Evolutionary conservation across 2,797 vertebrate species (phyloP).

Genomic region (Chaetodon trifasciatus): DNA sequence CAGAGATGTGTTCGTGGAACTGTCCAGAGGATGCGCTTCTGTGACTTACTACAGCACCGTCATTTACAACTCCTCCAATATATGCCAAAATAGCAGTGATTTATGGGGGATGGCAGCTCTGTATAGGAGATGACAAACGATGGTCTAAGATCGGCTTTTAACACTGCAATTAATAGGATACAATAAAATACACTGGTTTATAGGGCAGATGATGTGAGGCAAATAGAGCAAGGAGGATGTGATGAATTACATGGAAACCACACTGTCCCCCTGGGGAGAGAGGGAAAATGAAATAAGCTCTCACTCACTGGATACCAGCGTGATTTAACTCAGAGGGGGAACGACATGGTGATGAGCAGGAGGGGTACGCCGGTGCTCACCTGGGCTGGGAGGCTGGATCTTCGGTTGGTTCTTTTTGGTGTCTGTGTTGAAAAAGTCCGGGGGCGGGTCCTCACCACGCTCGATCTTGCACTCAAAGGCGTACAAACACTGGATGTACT

Average conservation of each 20-base stretch:
- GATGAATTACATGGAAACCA: slow-evolving; percentile 45
- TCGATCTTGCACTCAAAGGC: slow-evolving; percentile 99
- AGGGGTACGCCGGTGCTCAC: slow-evolving; percentile 79
- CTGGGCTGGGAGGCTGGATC: slow-evolving; percentile 98
- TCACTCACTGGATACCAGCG: slow-evolving; percentile 11
- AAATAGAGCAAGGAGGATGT: slow-evolving; percentile 42
- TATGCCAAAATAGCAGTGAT: slow-evolving; percentile 40
- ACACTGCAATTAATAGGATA: slow-evolving; percentile 70
- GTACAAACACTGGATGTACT: slow-evolving; percentile 99
- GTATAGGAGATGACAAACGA: slow-evolving; percentile 58
- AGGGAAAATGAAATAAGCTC: slow-evolving; percentile 20
- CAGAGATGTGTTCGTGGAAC: slow-evolving; percentile 36
- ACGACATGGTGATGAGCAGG: neutral
- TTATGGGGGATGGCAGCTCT: slow-evolving; percentile 45
- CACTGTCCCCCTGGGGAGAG: slow-evolving; percentile 24
- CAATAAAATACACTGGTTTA: slow-evolving; percentile 67
- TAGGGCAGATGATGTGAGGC: slow-evolving; percentile 47
- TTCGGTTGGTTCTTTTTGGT: slow-evolving; percentile 97
- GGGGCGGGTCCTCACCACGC: slow-evolving; percentile 96
- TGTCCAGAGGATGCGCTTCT: slow-evolving; percentile 49
- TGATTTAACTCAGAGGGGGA: neutral
- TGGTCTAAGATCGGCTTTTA: slow-evolving; percentile 63
- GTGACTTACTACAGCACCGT: slow-evolving; percentile 32
- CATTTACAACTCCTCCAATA: slow-evolving; percentile 47
- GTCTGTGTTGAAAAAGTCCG: slow-evolving; percentile 95